Evolutionary conservation across 1,140 invertebrate genomes (phyloP).

Genomic region (Macrobrachium rosenbergii): DNA sequence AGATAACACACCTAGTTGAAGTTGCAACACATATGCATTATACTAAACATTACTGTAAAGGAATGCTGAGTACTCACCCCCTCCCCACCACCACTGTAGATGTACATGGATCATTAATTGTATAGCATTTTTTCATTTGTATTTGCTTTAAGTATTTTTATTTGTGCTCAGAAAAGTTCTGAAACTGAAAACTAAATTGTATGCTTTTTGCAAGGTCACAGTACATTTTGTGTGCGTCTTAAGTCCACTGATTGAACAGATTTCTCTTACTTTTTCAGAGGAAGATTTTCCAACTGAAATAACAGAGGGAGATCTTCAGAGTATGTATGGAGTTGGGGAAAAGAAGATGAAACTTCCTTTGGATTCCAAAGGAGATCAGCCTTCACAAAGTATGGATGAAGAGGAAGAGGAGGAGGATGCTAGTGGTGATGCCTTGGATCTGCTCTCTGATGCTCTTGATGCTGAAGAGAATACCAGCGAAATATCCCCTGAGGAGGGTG

Average conservation of each 20-base stretch:
- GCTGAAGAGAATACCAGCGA: background rate
- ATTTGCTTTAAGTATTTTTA: too few relatives aligned
- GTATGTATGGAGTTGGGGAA: conserved; percentile 29
- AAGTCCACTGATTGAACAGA: background rate
- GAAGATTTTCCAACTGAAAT: conserved; percentile 1
- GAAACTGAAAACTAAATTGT: too few relatives aligned
- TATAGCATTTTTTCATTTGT: too few relatives aligned
- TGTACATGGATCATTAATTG: too few relatives aligned
- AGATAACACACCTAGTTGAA: too few relatives aligned
- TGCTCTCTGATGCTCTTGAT: background rate
- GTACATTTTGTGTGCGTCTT: too few relatives aligned
- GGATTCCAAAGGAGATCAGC: background rate
- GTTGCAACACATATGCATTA: too few relatives aligned
- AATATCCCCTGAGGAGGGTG: background rate
- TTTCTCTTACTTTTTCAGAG: conserved; percentile 6
- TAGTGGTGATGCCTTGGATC: background rate
- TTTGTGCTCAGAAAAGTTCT: too few relatives aligned
- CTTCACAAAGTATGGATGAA: background rate
- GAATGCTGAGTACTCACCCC: too few relatives aligned
- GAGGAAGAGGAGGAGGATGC: background rate
- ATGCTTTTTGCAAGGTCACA: too few relatives aligned
- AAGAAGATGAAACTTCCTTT: conserved; percentile 20
- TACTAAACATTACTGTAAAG: too few relatives aligned
- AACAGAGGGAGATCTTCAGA: conserved; percentile 34
- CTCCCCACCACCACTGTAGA: too few relatives aligned